Base-by-base conservation (phyloP, 2,888 invertebrate genomes). In the Eumerus sabulonum region DNA sequence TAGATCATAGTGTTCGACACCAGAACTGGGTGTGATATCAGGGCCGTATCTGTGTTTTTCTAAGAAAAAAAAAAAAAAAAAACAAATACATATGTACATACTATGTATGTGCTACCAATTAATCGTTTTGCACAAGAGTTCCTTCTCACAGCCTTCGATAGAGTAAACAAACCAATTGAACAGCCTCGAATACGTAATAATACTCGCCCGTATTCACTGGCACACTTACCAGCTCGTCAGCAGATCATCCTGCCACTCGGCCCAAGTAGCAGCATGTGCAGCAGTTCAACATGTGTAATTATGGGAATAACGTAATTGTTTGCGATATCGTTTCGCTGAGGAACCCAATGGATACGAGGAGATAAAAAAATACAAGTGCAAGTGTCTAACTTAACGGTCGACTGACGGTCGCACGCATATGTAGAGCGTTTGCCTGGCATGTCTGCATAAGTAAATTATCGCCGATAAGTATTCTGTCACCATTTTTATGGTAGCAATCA, bases 401-500 rank as follows among this genome's bases (percentile, higher is more conserved):
- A 2, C 27, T 4, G 27, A 27, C 7, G 27, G 3, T 27, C 27
- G 27, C 7, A 27, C 27, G 27, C 27, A 7, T 4, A 2, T 27
- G 27, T 27, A 7, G 7, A 27, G 7, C 27, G 27, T 7, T 2
- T 27, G 17, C 13, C 54, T 48, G 36, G 40, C 40, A 48, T 47
- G 53, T 50, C 17, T 17, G 19, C 50, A 44, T 17, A 36, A 36
- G 9, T 63, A n/a, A 27, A 71, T 44, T 27, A 47, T 56, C 64
- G 66, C 53, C 60, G 56, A 12, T 13, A 13, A 71, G 60, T 60
- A 7, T 53, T 53, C 50, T 38, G 60, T 73, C 57, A 44, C 50
- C 71, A 45, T 67, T 62, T 67, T 67, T 56, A 51, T 42, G 60
- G 67, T 67, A 77, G 72, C 53, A 71, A 67, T 57, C 67, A 59